Percentiles rank a stretch among this genome's conserved stretches.
phyloP scores from a whole-genome alignment of 2,797 vertebrate species.

The Emydoidea blandingii region DNA sequence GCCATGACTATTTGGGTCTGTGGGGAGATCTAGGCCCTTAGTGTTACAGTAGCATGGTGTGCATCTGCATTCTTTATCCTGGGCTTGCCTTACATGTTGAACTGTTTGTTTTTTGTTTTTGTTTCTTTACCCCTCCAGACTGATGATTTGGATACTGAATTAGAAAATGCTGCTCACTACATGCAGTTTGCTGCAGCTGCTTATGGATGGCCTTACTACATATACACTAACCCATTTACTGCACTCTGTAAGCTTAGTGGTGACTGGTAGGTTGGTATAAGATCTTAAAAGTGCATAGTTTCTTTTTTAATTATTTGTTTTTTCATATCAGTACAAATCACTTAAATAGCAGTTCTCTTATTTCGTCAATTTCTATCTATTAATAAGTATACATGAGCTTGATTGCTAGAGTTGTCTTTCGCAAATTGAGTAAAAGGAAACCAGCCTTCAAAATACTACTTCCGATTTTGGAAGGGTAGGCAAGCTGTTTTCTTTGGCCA shows the following conservation, averaged over 20 bases:
- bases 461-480: not conserved
- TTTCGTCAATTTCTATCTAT: not conserved
- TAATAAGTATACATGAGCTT: not conserved
- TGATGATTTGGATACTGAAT: conserved; percentile 88
- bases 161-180: conserved; percentile 91
- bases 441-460: not conserved
- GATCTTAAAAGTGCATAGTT: not conserved
- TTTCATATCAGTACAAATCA: not conserved
- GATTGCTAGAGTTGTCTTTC: not conserved
- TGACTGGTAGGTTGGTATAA: conserved; percentile 87
- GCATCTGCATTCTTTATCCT: not conserved
- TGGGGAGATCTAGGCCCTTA: not conserved
- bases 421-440: not conserved
- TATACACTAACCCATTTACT: conserved; percentile 90
- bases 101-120: not conserved
- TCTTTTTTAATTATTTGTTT: not conserved
- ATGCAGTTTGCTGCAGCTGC: conserved; percentile 95
- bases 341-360: not conserved
- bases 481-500: not conserved
- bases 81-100: not conserved
- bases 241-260: conserved; percentile 90
- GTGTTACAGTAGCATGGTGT: not conserved
- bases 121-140: conserved; percentile 74
- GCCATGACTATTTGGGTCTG: not conserved
- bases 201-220: conserved; percentile 95